Conservation (phyloP, 2,888 invertebrate species). For the Drosophila mayaguana region DNA sequence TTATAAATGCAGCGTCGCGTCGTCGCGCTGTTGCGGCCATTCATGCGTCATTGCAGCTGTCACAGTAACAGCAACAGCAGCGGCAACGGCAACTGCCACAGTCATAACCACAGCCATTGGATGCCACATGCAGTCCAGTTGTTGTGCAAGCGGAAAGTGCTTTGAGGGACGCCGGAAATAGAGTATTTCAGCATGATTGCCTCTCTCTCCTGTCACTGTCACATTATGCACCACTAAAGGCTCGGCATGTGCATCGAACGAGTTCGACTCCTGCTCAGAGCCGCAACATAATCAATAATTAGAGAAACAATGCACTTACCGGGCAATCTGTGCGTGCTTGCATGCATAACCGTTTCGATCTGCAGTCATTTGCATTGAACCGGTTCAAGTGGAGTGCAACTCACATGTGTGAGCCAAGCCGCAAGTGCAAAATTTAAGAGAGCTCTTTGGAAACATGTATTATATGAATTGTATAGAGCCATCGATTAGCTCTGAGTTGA, state of each 20-base stretch:
- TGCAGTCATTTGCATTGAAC: neutral
- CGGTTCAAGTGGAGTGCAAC: neutral
- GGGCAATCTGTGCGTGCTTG: neutral
- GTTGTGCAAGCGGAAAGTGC: constrained; percentile 58
- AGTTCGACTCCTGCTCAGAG: neutral
- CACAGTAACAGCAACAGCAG: neutral
- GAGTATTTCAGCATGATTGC: constrained; percentile 29
- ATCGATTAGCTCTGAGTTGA: too few relatives aligned
- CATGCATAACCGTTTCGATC: neutral
- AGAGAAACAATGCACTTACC: too few relatives aligned
- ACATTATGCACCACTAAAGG: constrained; percentile 4
- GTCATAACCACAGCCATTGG: constrained; percentile 5
- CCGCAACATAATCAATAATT: constrained; percentile 1
- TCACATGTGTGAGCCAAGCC: neutral
- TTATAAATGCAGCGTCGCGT: constrained; percentile 19
- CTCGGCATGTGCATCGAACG: neutral
- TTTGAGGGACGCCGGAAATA: constrained; percentile 24
- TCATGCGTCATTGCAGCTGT: constrained; percentile 19
- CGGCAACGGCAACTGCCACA: neutral
- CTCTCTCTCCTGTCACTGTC: neutral
- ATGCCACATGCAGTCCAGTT: constrained; percentile 18
- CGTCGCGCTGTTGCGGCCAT: constrained; percentile 12
- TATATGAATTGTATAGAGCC: too few relatives aligned
- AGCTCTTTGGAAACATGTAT: too few relatives aligned
- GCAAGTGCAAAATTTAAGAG: too few relatives aligned